Base-by-base conservation (phyloP, 2,888 invertebrate genomes). In the Macropis europaea region DNA sequence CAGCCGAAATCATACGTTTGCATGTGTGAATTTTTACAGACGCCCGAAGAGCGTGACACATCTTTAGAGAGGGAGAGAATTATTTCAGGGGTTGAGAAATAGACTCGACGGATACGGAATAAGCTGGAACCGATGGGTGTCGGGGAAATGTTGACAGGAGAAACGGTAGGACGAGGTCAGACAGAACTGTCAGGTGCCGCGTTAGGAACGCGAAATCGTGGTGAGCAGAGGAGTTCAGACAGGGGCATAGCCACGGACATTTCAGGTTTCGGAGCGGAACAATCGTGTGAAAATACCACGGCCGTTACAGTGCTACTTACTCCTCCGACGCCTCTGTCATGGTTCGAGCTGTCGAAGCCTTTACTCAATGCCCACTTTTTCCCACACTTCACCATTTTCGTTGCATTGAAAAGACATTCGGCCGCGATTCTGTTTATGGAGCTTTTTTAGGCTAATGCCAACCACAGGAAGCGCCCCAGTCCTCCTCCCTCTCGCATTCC, bases 271-370 rank as follows among this genome's bases (percentile, higher is more conserved):
- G 43, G 11, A 66, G 59, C 42, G 56, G 74, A 75, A 75, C 47
- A 67, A 61, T 61, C 54, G n/a, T 30, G 38, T 38, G 38, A 48
- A 50, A 43, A 53, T 48, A 54, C 56, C 17, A 52, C 24, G 34
- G 47, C 62, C 62, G 34, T 66, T 53, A 42, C 30, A 34, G 34
- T 48, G 32, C 13, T 90, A 94, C 95, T 95, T 92, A 96, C 96
- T 95, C 95, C 93, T 96, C 96, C 94, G 94, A 94, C 94, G 94
- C 94, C 93, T 95, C 96, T 94, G 95, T 95, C 96, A 96, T 96
- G 95, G 92, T 95, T 95, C 92, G 94, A 94, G 92, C 93, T 94
- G 93, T 93, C 93, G 93, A 94, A 94, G 93, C 94, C 93, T 93
- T 94, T 95, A 95, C 93, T 94, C 93, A 93, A 94, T 93, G 93